Evolutionary conservation across 1,140 invertebrate genomes (phyloP).

Genomic region (Musca vetustissima): DNA sequence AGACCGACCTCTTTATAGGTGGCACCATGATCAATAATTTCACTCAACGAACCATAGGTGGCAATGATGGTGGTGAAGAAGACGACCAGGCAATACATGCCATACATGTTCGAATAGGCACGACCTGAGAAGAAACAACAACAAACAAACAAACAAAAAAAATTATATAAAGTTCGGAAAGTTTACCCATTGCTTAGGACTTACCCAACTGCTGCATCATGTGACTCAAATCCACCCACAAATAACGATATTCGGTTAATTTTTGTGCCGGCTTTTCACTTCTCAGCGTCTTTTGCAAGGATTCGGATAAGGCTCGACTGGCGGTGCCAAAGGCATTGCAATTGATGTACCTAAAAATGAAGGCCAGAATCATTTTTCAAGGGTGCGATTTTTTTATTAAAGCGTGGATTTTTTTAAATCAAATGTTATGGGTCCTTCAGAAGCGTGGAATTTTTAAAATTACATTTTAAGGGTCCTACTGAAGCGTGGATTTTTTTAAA

Average conservation of each 20-base stretch:
- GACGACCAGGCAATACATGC: conserved; percentile 69
- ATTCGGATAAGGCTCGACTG: conserved; percentile 62
- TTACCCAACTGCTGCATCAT: conserved; percentile 71
- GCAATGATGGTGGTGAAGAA: conserved; percentile 71
- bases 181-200: too few relatives aligned
- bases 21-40: conserved; percentile 68
- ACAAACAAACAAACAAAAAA: too few relatives aligned
- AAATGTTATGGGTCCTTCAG: too few relatives aligned
- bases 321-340: conserved; percentile 68
- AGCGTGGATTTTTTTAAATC: too few relatives aligned
- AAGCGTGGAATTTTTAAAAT: too few relatives aligned
- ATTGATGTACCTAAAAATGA: conserved; percentile 58
- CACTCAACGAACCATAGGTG: conserved; percentile 66
- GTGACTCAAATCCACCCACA: conserved; percentile 70
- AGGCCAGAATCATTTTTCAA: too few relatives aligned
- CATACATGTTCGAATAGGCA: conserved; percentile 72
- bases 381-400: too few relatives aligned
- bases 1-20: conserved; percentile 69
- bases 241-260: conserved; percentile 64
- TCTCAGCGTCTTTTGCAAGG: conserved; percentile 62
- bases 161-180: background rate
- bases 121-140: conserved; percentile 51
- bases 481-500: too few relatives aligned
- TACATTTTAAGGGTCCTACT: too few relatives aligned
- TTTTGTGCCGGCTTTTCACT: conserved; percentile 62